Conservation (phyloP, 2,888 invertebrate species). For the Coleophora deauratella region DNA sequence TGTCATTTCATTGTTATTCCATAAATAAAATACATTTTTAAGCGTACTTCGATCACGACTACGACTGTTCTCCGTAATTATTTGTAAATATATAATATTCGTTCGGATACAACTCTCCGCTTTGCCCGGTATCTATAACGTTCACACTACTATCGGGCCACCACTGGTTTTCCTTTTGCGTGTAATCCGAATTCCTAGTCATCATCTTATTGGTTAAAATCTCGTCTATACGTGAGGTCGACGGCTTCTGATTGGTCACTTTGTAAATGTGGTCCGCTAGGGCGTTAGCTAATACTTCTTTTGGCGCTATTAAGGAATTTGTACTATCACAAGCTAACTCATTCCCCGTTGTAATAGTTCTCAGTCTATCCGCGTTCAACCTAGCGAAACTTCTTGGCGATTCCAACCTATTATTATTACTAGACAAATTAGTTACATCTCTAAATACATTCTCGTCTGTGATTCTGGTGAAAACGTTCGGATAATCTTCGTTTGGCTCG, state of each 20-base stretch:
- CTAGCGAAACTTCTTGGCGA: conserved; percentile 55
- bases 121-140: conserved; percentile 28
- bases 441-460: conserved; percentile 30
- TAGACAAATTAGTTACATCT: conserved; percentile 45
- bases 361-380: conserved; percentile 57
- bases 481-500: conserved; percentile 5
- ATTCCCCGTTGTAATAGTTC: conserved; percentile 47
- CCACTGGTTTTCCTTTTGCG: conserved; percentile 56
- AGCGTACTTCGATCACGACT: too few species aligned
- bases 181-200: conserved; percentile 22
- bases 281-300: conserved; percentile 59
- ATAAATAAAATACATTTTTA: too few species aligned
- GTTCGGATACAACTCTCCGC: conserved; percentile 40
- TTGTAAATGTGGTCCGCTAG: conserved; percentile 66
- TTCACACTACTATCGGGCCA: conserved; percentile 46
- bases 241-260: conserved; percentile 70
- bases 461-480: neutral
- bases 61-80: conserved; percentile 12
- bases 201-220: conserved; percentile 64
- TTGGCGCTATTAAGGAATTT: conserved; percentile 54
- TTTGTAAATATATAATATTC: conserved; percentile 18
- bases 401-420: conserved; percentile 17
- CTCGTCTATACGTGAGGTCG: conserved; percentile 59
- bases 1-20: too few species aligned
- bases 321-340: conserved; percentile 45